Percentiles rank a stretch among this genome's conserved stretches.
Evolutionary conservation across 2,888 invertebrate species (phyloP).

Genomic region (Tillus elongatus): DNA sequence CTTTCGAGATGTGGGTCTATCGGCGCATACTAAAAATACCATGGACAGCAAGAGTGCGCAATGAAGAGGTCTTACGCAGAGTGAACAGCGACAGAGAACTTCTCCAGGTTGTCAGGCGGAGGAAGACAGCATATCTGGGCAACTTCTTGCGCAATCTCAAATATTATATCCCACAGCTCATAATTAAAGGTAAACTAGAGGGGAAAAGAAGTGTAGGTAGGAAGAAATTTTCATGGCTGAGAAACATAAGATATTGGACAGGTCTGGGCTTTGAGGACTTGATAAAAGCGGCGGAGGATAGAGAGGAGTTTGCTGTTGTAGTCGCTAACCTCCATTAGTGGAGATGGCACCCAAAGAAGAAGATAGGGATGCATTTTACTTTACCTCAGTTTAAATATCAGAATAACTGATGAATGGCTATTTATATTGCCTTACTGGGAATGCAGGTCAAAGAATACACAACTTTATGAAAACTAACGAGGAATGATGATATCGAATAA

Average conservation of each 20-base stretch:
- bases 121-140: conserved; percentile 8
- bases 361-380: no score
- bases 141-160: conserved; percentile 4
- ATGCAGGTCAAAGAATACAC: no score
- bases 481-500: no score
- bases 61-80: conserved; percentile 9
- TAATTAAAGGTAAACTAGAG: conserved; percentile 5
- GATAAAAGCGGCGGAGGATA: no score
- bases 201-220: background rate
- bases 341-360: conserved; percentile 9
- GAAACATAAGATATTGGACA: conserved; percentile 9
- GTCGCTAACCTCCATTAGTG: conserved; percentile 6
- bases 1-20: background rate
- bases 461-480: no score
- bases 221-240: conserved; percentile 8
- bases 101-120: conserved; percentile 4
- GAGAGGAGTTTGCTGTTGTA: no score
- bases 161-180: conserved; percentile 5
- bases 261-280: conserved; percentile 6
- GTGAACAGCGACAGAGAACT: conserved; percentile 9
- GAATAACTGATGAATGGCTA: no score
- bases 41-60: conserved; percentile 8
- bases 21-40: background rate
- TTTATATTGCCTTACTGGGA: no score
- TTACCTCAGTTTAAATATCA: no score